Evolutionary conservation across 2,113 vertebrate species (phyloP).

Genomic region (Hylia prasina): DNA sequence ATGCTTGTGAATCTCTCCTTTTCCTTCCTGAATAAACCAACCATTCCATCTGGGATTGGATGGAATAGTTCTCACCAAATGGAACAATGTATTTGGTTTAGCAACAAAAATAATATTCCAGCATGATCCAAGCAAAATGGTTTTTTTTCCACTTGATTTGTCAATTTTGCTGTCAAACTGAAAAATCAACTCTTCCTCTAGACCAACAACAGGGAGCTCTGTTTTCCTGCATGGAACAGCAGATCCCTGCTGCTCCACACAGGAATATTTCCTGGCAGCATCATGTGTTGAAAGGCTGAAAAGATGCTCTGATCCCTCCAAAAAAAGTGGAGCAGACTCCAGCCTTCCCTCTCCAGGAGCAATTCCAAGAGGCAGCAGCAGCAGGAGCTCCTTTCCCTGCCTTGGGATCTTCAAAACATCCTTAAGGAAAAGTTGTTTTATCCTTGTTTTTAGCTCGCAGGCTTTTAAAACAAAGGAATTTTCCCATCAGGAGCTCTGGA

Average conservation of each 20-base stretch:
- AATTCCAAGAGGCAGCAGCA: background rate
- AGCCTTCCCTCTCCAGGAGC: background rate
- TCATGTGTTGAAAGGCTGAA: background rate
- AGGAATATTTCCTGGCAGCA: conserved; percentile 3
- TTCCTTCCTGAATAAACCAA: background rate
- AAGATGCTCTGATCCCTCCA: background rate
- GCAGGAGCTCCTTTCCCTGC: background rate
- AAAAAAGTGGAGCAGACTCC: background rate
- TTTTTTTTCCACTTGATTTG: conserved; percentile 5
- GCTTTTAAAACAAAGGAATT: background rate
- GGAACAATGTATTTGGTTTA: background rate
- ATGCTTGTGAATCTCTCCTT: background rate
- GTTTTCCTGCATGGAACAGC: background rate
- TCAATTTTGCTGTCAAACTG: conserved; percentile 40
- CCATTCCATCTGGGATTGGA: background rate
- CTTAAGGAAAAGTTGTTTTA: background rate
- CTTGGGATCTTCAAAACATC: background rate
- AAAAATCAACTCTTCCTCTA: conserved; percentile 18
- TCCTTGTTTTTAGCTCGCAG: background rate
- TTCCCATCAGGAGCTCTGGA: background rate
- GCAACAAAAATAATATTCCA: conserved; percentile 14
- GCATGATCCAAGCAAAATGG: background rate
- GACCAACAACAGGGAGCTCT: background rate
- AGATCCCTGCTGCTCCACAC: background rate
- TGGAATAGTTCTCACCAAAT: background rate